Evolutionary conservation across 2,888 invertebrate genomes (phyloP), one percentile per base, ranked within the genome.

Genomic region (Apomyelois bistriatella): DNA sequence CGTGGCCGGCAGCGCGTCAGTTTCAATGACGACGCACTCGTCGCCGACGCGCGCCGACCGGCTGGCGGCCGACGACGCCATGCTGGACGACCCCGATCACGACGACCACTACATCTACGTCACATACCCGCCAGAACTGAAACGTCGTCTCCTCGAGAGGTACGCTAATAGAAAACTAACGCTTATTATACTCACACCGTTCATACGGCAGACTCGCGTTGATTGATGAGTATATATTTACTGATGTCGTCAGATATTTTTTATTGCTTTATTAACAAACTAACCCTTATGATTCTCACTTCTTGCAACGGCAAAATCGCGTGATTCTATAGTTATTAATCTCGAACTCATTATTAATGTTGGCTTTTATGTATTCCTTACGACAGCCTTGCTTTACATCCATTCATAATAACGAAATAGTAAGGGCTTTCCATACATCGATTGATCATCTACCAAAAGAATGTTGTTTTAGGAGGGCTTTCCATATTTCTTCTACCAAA

Each of bases 51-150:
- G 93, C 63, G 86, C 88, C 46, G 85, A 91, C 54, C 82, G 92
- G 8, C 80, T 90, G 41, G 89, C 73, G 38, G 73, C 70, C 15
- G 87, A 86, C 17, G 88, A 89, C 54, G 81, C 78, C 6, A 57
- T 83, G 57, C 62, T 85, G 17, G 90, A 90, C 58, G 89, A 88
- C 63, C 74, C 76, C 1, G 92, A 92, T 56, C 92, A 92, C 72
- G 94, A 94, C 78, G 94, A 94, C 82, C 94, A 95, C 78, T 96
- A 96, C 82, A 96, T 96, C 73, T 96, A 96, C 84, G 96, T 96
- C 65, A 95, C 95, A 52, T 96, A 96, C 91, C 96, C 96, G 64
- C 96, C 96, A 37, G 96, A 96, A 82, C 91, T 96, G 59, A 96
- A 96, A 83, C 93, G 96, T 70, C 91, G 96, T 61, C 92, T 96